Conservation (phyloP, 2,888 invertebrate genomes). For the Tetragonula carbonaria region DNA sequence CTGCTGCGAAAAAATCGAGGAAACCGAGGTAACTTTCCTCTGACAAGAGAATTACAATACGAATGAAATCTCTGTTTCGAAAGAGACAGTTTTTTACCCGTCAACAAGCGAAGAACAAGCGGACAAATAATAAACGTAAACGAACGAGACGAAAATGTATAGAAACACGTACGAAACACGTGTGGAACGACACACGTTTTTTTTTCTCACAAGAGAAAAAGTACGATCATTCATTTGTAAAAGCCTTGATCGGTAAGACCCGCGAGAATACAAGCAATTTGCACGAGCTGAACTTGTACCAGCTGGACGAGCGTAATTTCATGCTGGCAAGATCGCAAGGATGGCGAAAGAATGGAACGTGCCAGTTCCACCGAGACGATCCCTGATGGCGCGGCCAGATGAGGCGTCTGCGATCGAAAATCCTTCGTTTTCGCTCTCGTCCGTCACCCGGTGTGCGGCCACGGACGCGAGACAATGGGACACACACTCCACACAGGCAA, state of each 20-base stretch:
- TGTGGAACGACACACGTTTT: no score
- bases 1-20: no score
- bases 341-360: conserved; percentile 5
- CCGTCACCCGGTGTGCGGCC: conserved; percentile 49
- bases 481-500: conserved; percentile 55
- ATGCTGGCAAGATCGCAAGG: background rate
- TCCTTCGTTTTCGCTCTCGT: conserved; percentile 20
- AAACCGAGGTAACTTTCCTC: no score
- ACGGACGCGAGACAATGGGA: conserved; percentile 60
- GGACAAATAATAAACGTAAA: no score
- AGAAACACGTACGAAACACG: no score
- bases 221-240: background rate
- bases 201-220: no score
- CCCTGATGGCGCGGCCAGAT: background rate
- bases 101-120: no score
- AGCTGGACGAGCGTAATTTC: conserved; percentile 29
- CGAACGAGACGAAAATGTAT: no score
- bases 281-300: background rate
- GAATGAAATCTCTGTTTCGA: no score
- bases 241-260: background rate
- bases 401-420: conserved; percentile 17
- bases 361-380: conserved; percentile 18
- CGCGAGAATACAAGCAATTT: background rate
- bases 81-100: no score
- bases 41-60: no score